Percentiles rank a stretch among this genome's conserved stretches.
These are phyloP conservation scores for Teleiodes luculella DNA, from an alignment of 2,888 invertebrate species.

Conservation along the genomic window DNA sequence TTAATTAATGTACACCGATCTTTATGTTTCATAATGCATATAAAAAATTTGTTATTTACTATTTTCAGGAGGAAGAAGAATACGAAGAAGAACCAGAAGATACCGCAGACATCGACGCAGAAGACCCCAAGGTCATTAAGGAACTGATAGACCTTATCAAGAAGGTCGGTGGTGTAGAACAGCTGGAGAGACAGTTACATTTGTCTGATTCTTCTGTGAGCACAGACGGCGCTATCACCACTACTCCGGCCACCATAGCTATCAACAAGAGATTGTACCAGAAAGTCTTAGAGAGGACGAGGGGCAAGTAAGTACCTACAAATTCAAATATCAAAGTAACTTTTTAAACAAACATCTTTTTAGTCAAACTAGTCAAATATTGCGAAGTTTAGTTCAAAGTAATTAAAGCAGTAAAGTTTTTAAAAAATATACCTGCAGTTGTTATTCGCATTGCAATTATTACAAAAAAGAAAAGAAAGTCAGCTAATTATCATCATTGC, in stretches of 20 bases:
- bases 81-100: constrained; percentile 48
- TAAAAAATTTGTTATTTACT: no score
- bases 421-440: no score
- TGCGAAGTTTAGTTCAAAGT: no score
- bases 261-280: constrained; percentile 88
- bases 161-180: constrained; percentile 92
- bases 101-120: constrained; percentile 68
- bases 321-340: no score
- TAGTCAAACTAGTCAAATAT: no score
- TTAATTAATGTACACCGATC: no score
- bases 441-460: no score
- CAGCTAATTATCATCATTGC: no score
- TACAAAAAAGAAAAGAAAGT: no score
- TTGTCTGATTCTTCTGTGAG: constrained; percentile 62
- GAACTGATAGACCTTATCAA: constrained; percentile 90
- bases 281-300: constrained; percentile 81
- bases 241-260: constrained; percentile 79
- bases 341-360: no score
- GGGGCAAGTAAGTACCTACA: constrained; percentile 34
- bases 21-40: no score
- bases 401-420: no score
- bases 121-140: constrained; percentile 88
- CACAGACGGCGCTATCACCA: constrained; percentile 51
- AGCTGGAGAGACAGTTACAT: constrained; percentile 87
- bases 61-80: constrained; percentile 35